phyloP scores from a whole-genome alignment of 2,888 invertebrate species.

The Nemoura dubitans region DNA sequence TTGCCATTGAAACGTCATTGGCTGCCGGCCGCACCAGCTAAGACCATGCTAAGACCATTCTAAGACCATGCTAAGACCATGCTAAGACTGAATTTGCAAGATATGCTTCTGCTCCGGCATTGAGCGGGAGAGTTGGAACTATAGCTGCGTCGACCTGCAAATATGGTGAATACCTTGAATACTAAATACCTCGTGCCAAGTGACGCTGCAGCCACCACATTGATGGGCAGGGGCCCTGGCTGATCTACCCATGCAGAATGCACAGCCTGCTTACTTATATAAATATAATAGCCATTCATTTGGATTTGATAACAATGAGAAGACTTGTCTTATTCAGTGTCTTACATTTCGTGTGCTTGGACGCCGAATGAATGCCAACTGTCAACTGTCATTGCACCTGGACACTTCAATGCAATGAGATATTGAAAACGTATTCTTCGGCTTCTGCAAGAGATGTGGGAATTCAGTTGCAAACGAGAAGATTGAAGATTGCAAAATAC shows the following conservation, averaged over 20 bases:
- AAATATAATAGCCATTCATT: background rate
- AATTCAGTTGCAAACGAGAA: background rate
- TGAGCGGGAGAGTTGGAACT: no score
- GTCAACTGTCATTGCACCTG: background rate
- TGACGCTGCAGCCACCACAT: background rate
- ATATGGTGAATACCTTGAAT: no score
- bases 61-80: no score
- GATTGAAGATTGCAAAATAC: background rate
- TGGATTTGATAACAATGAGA: background rate
- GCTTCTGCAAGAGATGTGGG: background rate
- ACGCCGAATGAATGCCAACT: background rate
- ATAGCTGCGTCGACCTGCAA: no score
- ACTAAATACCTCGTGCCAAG: background rate
- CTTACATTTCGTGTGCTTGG: background rate
- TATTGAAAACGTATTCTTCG: background rate
- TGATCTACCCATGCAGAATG: no score
- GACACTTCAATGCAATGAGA: background rate
- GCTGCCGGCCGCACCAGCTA: no score
- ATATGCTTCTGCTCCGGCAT: no score
- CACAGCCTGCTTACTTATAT: background rate
- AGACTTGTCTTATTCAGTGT: slow-evolving; percentile 4
- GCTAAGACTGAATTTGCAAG: no score
- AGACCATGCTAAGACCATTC: no score
- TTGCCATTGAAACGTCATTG: no score
- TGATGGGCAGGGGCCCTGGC: background rate